These are phyloP conservation scores for Heteromurus nitidus DNA, from an alignment of 2,888 invertebrate species.

Conservation along the genomic window DNA sequence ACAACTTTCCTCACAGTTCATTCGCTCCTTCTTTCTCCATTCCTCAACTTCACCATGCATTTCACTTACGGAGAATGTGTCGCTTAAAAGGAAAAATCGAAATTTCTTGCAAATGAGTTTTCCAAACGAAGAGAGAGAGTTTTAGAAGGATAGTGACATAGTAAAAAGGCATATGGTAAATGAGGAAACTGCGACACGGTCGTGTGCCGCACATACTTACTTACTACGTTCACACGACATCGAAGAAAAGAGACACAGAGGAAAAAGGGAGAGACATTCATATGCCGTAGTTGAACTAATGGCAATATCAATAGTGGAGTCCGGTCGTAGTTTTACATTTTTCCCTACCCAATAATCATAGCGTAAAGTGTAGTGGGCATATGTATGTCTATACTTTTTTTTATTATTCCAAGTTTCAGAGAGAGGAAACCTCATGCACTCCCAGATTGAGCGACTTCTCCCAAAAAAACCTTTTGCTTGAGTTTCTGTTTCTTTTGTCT, in stretches of 20 bases:
- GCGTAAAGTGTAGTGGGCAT: no score
- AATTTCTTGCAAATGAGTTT: slow-evolving; percentile 53
- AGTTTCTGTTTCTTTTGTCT: background rate
- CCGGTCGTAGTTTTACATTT: no score
- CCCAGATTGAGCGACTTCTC: slow-evolving; percentile 42
- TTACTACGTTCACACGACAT: slow-evolving; percentile 5
- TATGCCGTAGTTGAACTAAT: background rate
- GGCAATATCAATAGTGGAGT: background rate
- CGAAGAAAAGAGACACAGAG: background rate
- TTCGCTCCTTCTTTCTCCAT: slow-evolving; percentile 11
- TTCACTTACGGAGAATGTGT: no score
- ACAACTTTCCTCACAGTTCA: background rate
- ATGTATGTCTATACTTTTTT: no score
- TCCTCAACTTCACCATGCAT: background rate
- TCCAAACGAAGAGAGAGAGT: slow-evolving; percentile 31
- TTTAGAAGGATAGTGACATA: slow-evolving; percentile 10
- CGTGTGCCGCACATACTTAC: slow-evolving; percentile 41
- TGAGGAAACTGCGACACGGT: slow-evolving; percentile 31
- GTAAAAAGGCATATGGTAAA: slow-evolving; percentile 20
- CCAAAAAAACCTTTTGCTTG: slow-evolving; percentile 15
- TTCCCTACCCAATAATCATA: no score
- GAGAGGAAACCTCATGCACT: slow-evolving; percentile 2
- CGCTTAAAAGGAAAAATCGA: slow-evolving; percentile 41
- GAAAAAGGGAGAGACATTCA: background rate
- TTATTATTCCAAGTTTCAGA: no score